Evolutionary conservation across 2,888 invertebrate genomes (phyloP), one percentile per base, ranked within the genome.

Genomic region (Epinotia brunnichana): DNA sequence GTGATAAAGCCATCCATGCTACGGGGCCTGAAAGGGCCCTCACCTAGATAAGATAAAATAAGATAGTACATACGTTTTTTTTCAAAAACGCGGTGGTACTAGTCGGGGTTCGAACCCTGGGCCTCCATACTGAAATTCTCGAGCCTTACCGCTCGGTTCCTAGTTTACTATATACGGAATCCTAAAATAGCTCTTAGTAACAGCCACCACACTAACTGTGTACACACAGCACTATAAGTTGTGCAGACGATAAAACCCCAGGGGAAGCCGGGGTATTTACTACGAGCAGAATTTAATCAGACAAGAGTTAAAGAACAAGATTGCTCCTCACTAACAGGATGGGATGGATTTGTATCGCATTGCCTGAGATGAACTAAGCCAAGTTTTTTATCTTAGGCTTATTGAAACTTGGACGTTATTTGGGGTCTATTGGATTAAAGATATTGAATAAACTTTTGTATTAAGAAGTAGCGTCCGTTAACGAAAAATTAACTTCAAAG

Each of bases 251-350:
- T 62, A 56, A 41, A 62, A 60, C 41, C 70, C 35, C 70, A 11
- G 24, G 64, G 70, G 59, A 29, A 51, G 17, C 24, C 24, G 15
- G 51, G 39, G 51, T 39, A 21, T 66, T 70, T 59, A 57, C 70
- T 59, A 44, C 48, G n/a, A 48, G 44, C 44, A 44, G 29, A 71
- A 66, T 66, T 66, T 70, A 64, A 70, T 64, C 70, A 64, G 19
- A 57, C 48, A 54, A 17, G 54, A 41, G 54, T 24, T 39, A 41
- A 63, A 60, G 48, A 70, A 70, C 69, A 63, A 57, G 29, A 35
- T 39, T 51, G 44, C 29, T 24, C 24, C 54, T 54, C 60, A 61
- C 66, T 56, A 66, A 66, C 66, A 39, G 56, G 54, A 53, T 35
- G 15, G 15, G 51, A 54, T 64, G 41, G 54, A 41, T 66, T 53